Evolutionary conservation across 2,888 invertebrate species (phyloP).

Genomic region (Branchipolynoe longqiensis): DNA sequence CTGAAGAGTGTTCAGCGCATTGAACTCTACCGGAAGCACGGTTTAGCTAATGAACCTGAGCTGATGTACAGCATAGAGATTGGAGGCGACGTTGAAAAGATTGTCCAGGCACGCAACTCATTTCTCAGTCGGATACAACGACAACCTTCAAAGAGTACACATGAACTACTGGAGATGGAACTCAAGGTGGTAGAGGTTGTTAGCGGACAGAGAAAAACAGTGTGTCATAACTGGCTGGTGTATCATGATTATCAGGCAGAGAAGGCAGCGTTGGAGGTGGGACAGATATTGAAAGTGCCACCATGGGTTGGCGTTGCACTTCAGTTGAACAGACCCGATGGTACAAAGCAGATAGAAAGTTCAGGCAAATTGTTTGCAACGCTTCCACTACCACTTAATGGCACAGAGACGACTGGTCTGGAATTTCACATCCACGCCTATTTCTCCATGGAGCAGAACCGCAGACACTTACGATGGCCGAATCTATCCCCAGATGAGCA

Average conservation of each 20-base stretch:
- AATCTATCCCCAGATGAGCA: not conserved
- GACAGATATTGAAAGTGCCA: not conserved
- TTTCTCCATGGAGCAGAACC: slow-evolving; percentile 24
- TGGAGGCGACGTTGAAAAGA: not conserved
- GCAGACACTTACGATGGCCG: not conserved
- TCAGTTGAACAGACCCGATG: not conserved
- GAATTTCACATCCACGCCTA: not conserved
- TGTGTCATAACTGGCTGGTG: not conserved
- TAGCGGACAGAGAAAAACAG: not conserved
- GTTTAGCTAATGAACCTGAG: not conserved
- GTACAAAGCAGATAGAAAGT: not conserved
- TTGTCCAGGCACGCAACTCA: not conserved
- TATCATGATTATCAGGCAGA: not conserved
- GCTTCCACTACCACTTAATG: not conserved
- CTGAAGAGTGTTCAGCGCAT: not conserved
- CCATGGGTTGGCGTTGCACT: slow-evolving; percentile 10
- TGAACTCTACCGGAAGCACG: not conserved
- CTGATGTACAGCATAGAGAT: not conserved
- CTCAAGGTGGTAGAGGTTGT: not conserved
- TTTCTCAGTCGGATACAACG: not conserved
- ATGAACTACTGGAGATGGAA: not conserved
- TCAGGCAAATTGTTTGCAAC: not conserved
- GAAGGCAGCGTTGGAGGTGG: not conserved
- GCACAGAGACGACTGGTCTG: not conserved
- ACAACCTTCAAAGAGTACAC: not conserved